phyloP scores from a whole-genome alignment of 2,113 vertebrate species.

The Numida meleagris region DNA sequence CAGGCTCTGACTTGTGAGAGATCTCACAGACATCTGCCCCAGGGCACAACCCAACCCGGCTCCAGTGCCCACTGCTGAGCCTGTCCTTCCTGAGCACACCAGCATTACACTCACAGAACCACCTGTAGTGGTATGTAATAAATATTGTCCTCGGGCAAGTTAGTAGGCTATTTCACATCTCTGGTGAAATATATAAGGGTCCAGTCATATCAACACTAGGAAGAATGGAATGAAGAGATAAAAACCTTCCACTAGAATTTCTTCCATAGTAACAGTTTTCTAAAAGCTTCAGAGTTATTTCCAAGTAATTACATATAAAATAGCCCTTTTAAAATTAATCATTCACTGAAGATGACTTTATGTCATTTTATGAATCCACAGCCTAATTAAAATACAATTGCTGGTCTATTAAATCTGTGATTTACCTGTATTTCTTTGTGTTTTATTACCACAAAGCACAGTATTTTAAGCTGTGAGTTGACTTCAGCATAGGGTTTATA shows the following conservation, averaged over 20 bases:
- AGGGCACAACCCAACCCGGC: not conserved
- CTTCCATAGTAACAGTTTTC: not conserved
- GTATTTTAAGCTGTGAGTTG: not conserved
- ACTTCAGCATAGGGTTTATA: not conserved
- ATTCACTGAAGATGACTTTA: conserved; percentile 20
- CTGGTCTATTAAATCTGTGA: not conserved
- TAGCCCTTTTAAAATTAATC: not conserved
- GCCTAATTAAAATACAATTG: conserved; percentile 22
- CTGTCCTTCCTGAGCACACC: not conserved
- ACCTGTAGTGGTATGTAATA: not conserved
- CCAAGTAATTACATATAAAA: not conserved
- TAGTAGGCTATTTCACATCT: rapidly evolving
- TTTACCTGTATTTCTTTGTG: conserved; percentile 4
- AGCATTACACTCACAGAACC: rapidly evolving
- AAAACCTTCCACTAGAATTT: not conserved
- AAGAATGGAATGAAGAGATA: not conserved
- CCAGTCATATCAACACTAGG: not conserved
- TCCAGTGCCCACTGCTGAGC: not conserved
- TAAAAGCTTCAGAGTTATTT: not conserved
- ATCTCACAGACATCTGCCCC: not conserved
- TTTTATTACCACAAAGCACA: not conserved
- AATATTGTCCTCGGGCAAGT: not conserved
- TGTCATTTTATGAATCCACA: conserved; percentile 1
- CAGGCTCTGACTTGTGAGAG: not conserved
- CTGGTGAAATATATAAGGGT: not conserved